Conservation (phyloP, 2,797 vertebrate genomes). For the Sphenopsis melanotis region DNA sequence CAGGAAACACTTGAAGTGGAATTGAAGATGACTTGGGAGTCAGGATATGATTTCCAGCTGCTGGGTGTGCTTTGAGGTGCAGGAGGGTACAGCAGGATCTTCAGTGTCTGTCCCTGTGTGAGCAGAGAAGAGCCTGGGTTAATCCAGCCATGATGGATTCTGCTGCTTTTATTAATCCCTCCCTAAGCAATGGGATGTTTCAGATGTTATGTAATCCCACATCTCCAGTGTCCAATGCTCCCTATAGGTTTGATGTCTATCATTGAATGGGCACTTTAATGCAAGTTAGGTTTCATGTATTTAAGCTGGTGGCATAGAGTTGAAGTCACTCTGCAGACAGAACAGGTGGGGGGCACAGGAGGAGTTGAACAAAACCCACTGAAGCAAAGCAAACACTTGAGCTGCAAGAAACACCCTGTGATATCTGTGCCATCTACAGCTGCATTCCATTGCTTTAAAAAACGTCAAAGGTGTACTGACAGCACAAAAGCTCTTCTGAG, state of each 20-base stretch:
- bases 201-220: accelerated
- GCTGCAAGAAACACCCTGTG: neutral
- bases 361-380: neutral
- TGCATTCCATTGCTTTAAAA: neutral
- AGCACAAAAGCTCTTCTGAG: neutral
- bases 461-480: neutral
- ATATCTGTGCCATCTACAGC: neutral
- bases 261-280: neutral
- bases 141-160: neutral
- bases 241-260: neutral
- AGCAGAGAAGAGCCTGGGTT: neutral
- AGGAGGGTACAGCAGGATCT: neutral
- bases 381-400: neutral
- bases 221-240: neutral
- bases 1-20: neutral
- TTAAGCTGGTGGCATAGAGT: neutral
- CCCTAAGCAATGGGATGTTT: neutral
- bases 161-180: neutral
- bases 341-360: neutral
- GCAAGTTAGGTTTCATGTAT: neutral
- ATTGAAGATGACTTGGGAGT: neutral
- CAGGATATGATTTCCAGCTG: neutral
- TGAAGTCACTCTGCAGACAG: neutral
- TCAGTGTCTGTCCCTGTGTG: neutral
- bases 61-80: neutral